Base-by-base conservation (phyloP, 2,113 vertebrate genomes). In the Centropristis striata region DNA sequence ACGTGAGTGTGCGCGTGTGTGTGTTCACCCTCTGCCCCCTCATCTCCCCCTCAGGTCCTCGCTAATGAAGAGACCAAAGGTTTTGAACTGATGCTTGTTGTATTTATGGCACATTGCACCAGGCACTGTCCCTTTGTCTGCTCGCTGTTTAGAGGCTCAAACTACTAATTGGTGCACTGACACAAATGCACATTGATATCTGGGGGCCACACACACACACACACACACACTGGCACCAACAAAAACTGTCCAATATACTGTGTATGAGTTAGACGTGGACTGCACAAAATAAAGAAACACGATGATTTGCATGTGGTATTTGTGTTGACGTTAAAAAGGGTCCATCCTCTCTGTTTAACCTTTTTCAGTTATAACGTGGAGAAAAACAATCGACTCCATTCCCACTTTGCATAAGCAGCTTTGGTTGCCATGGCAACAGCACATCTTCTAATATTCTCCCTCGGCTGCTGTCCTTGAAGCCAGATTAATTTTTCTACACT, bases 81-180 rank as follows among this genome's bases (percentile, higher is more conserved):
- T 25, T 83, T 59, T 44, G 4, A 70, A 51, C 69, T 25, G 46
- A 39, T 55, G 37, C 58, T 58, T 71, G 39, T 57, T 50, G 37
- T 57, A 49, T 67, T 80, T 37, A 27, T 53, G 63, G 41, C 42
- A 57, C 61, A 57, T 54, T 77, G 46, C 67, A 72, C 4, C 0
- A 80, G 66, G 67, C 77, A 20, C 39, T 25, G 16, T 20, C 37
- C 32, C 66, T 80, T 65, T 75, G 69, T 64, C 59, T 32, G 46
- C 65, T 71, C 39, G 16, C 71, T 71, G 71, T 71, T 71, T 50
- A 51, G 25, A 80, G 32, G 66, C 53, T 65, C 16, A 3, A 61
- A 60, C 61, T n/a, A 47, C 36, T 76, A 76, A 76, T 66, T 76
- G 49, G 73, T 71, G 60, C 78, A 54, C 54, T 74, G 70, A 80